Base-by-base conservation (phyloP, 2,113 vertebrate species). In the Anhinga rufa region DNA sequence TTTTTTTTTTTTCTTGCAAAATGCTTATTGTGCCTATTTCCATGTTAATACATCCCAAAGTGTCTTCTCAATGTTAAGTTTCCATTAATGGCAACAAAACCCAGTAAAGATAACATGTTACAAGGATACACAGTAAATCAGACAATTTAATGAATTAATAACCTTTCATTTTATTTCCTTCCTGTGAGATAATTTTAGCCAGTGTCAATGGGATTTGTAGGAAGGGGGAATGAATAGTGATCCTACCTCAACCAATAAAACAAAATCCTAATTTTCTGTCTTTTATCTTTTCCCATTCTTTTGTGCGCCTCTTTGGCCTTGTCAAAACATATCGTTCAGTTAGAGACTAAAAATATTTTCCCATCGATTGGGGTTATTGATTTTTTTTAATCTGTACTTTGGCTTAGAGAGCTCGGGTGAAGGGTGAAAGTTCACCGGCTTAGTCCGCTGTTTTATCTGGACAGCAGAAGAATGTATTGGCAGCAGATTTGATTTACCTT, bases 381-480 rank as follows among this genome's bases (percentile, higher is more conserved):
- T 98, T 99, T 99, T 98, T 98, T 98, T 98, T 97, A 98, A 98
- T 98, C 98, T 98, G 98, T 98, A 98, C 98, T 98, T 98, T 98
- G 98, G 98, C 98, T 98, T 98, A 98, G 98, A 98, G 98, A 98
- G 98, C 98, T 94, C 12, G 97, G 98, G 98, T 98, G 98, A 98
- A 98, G 98, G 98, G 98, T 99, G 98, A 98, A 98, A 98, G 98
- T 98, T 98, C 98, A 98, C 92, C 58, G 95, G 98, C 98, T 98
- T 98, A 98, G 97, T 98, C 97, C 98, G 97, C 96, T 97, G 98
- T 98, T 98, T 98, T 98, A 98, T 98, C 97, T 97, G 98, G 98
- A 98, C 98, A 97, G 97, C 98, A 97, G 96, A 97, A 98, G 97
- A 98, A 98, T 98, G 98, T 98, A 98, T 98, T 98, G 98, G 98